phyloP scores from a whole-genome alignment of 2,888 invertebrate genomes.

The Caenorhabditis drosophilae region DNA sequence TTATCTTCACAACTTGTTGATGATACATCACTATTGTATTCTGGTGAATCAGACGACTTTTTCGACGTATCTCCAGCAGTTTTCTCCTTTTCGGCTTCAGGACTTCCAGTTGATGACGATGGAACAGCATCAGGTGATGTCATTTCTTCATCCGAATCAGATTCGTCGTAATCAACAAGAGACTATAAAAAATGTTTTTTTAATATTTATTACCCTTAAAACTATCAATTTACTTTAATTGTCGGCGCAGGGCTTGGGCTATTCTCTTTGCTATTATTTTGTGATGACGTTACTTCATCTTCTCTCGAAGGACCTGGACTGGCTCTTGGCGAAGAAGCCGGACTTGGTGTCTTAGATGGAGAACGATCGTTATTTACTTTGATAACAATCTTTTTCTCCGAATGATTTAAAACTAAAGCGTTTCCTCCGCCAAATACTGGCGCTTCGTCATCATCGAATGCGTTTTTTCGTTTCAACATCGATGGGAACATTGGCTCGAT shows the following conservation, averaged over 20 bases:
- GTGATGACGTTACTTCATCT: constrained; percentile 53
- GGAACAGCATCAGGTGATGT: constrained; percentile 41
- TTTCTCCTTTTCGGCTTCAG: constrained; percentile 30
- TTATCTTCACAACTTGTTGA: constrained; percentile 33
- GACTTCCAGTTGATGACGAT: constrained; percentile 51
- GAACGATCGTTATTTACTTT: constrained; percentile 42
- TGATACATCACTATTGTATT: constrained; percentile 34
- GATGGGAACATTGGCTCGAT: constrained; percentile 63
- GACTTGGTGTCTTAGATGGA: constrained; percentile 34
- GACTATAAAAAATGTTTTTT: constrained; percentile 31
- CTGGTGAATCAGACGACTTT: constrained; percentile 13
- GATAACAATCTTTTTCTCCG: constrained; percentile 47
- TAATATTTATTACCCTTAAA: not conserved
- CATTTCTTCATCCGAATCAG: constrained; percentile 46
- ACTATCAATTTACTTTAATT: constrained; percentile 14
- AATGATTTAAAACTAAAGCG: constrained; percentile 11
- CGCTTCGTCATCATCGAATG: constrained; percentile 44
- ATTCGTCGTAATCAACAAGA: constrained; percentile 55
- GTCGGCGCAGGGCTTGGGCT: constrained; percentile 25
- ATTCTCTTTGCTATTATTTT: constrained; percentile 33
- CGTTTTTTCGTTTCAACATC: constrained; percentile 44
- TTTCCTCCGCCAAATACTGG: constrained; percentile 35
- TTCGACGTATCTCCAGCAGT: constrained; percentile 9
- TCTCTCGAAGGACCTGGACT: constrained; percentile 44
- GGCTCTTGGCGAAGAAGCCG: constrained; percentile 30